These are phyloP conservation scores for Oceanites oceanicus DNA, from an alignment of 2,113 vertebrate genomes.

Conservation along the genomic window DNA sequence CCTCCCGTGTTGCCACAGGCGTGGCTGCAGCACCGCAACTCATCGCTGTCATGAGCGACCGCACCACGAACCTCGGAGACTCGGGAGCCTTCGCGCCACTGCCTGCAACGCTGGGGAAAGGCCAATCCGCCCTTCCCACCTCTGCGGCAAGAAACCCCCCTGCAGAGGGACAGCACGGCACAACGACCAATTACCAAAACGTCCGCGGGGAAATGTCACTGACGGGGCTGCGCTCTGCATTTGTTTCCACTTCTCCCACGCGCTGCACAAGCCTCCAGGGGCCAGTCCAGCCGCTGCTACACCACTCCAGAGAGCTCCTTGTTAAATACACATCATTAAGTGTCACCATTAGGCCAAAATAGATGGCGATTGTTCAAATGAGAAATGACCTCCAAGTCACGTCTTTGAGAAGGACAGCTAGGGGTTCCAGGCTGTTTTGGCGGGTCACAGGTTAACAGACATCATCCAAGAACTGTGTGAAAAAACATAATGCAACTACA, in stretches of 20 bases:
- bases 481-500: background rate
- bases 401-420: background rate
- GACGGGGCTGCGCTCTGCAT: accelerated
- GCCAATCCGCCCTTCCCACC: background rate
- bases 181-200: accelerated
- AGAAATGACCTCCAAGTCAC: background rate
- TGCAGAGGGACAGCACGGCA: accelerated
- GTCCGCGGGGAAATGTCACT: accelerated
- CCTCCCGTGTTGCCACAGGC: background rate
- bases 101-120: background rate
- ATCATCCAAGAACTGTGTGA: background rate
- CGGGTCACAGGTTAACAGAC: background rate
- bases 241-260: accelerated
- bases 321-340: background rate
- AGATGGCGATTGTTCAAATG: background rate
- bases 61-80: background rate
- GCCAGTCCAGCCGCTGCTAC: background rate
- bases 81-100: background rate
- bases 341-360: background rate
- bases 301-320: background rate
- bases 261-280: background rate
- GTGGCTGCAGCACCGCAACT: accelerated
- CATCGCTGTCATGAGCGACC: accelerated
- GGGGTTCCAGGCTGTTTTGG: background rate
- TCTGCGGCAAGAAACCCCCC: background rate